Base-by-base conservation (phyloP, 2,797 vertebrate genomes). In the Telmatherina bonti region DNA sequence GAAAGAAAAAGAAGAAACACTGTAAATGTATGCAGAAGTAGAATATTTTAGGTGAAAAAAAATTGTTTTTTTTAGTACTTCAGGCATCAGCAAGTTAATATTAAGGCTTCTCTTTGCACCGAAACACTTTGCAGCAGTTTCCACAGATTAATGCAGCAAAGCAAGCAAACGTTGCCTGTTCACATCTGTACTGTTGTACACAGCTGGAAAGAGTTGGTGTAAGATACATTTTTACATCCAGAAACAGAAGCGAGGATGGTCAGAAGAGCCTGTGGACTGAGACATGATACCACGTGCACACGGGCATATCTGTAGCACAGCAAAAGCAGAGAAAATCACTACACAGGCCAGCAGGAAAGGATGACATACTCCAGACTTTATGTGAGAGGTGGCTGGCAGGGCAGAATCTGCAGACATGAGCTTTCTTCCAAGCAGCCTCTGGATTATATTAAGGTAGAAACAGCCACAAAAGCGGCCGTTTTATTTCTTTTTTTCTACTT, bases 351-450 rank as follows among this genome's bases (percentile, higher is more conserved):
- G 61, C 45, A n/a, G 30, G 5, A 35, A 45, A 24, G 47, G 31
- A 16, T 22, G 61, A 51, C 45, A 33, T 33, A 33, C 49, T 51
- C 61, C 61, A 62, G 61, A 62, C 61, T 15, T 62, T 51, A 18
- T 62, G 31, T 30, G n/a, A n/a, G 29, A 35, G 43, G 27, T 33
- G 60, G 60, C 43, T 24, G 20, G 45, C n/a, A 24, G 43, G n/a
- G 13, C 51, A 33, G 10, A 22, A 27, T 8, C 45, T 47, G 45
- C 45, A 47, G 45, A n/a, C 45, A 47, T 47, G 20, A n/a, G 45
- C n/a, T 2, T 47, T 47, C n/a, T 22, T 47, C 15, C 36, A 38
- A 13, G 36, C 36, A 38, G 36, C 45, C 45, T 47, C n/a, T 47
- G 45, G n/a, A 47, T n/a, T 10, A 47, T n/a, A 22, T 10, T 22